Conservation (phyloP, 2,113 vertebrate species). For the Myotis davidii region DNA sequence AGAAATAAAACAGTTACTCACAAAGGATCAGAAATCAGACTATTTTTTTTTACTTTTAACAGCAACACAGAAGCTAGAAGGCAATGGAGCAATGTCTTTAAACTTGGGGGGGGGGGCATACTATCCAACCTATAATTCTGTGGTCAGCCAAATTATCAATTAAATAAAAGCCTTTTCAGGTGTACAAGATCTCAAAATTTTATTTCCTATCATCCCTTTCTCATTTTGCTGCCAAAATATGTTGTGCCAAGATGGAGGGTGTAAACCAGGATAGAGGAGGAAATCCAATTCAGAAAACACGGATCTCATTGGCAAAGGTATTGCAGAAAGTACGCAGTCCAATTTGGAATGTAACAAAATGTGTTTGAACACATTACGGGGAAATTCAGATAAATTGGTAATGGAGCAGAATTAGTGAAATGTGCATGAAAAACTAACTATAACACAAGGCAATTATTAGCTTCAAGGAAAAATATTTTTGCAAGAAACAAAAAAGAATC, state of each 20-base stretch:
- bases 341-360: neutral
- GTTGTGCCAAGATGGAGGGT: neutral
- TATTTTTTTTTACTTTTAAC: neutral
- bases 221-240: conserved; percentile 25
- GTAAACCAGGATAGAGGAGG: neutral
- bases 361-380: neutral
- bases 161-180: neutral
- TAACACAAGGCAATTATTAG: conserved; percentile 20
- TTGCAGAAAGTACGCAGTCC: neutral
- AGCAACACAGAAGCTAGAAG: neutral
- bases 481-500: neutral
- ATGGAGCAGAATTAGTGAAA: neutral
- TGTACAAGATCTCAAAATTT: neutral
- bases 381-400: conserved; percentile 16
- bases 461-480: neutral
- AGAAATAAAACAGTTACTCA: neutral
- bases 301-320: neutral
- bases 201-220: neutral
- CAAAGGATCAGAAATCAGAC: neutral
- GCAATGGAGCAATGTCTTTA: neutral
- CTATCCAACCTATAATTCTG: neutral
- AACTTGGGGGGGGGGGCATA: neutral
- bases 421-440: neutral
- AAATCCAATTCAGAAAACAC: neutral
- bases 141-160: neutral